Conservation (phyloP, 2,113 vertebrate species). For the Myotis davidii region DNA sequence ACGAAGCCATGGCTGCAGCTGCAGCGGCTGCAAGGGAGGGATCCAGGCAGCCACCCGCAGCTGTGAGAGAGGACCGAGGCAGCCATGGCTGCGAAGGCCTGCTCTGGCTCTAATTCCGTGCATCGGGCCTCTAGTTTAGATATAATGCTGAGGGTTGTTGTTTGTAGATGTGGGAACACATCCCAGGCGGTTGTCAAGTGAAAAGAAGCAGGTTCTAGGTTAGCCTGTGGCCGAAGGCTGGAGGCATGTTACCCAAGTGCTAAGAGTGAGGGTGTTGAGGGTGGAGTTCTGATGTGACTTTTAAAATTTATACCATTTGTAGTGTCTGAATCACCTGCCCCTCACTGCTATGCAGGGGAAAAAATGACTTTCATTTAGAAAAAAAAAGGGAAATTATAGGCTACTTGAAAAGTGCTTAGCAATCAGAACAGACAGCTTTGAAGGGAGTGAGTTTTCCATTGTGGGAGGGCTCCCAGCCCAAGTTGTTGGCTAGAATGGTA, state of each 20-base stretch:
- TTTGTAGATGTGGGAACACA: background rate
- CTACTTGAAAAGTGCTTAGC: background rate
- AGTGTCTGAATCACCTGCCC: background rate
- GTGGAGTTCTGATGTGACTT: background rate
- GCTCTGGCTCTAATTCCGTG: no score
- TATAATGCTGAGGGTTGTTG: fast-evolving
- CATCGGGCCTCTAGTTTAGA: no score
- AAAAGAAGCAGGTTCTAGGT: background rate
- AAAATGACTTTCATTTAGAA: background rate
- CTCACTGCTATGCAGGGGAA: background rate
- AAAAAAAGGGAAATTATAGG: background rate
- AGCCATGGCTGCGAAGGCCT: no score
- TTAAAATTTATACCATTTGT: background rate
- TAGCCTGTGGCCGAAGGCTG: background rate
- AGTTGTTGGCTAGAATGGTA: no score
- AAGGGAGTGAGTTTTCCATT: background rate
- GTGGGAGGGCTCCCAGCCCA: background rate
- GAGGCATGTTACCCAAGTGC: background rate
- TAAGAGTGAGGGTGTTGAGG: background rate
- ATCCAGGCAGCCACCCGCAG: no score
- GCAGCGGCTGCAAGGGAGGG: no score
- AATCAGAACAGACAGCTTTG: background rate
- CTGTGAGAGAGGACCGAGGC: no score
- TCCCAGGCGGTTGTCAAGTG: fast-evolving
- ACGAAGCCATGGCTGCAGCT: no score